These are phyloP conservation scores for Leptinotarsa texana DNA, from an alignment of 1,140 invertebrate genomes.

Conservation along the genomic window DNA sequence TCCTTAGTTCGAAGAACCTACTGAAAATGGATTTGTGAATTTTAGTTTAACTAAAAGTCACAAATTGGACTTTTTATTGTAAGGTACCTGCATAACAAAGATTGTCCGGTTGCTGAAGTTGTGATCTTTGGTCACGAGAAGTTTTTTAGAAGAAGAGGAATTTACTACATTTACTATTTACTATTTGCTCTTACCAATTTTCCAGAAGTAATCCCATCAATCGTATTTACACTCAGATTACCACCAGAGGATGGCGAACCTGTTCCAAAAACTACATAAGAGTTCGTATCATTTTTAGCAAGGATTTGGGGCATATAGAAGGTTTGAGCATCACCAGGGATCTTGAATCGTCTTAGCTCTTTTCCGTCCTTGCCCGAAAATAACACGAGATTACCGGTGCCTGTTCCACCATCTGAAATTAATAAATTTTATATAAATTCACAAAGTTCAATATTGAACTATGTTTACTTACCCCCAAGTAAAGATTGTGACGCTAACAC, in stretches of 20 bases:
- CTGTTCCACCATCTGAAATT: constrained; percentile 30
- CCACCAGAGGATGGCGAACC: constrained; percentile 75
- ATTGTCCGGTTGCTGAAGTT: no score
- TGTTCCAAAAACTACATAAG: constrained; percentile 67
- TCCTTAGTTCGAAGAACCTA: no score
- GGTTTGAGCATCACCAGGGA: constrained; percentile 72
- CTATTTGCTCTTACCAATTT: constrained; percentile 39
- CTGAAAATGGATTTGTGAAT: no score
- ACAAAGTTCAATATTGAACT: no score
- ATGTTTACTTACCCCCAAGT: constrained; percentile 49
- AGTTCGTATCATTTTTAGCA: constrained; percentile 61
- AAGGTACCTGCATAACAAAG: no score
- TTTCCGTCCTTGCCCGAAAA: constrained; percentile 73
- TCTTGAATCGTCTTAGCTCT: constrained; percentile 65
- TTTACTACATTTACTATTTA: not conserved
- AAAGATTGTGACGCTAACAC: constrained; percentile 71
- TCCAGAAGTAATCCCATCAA: constrained; percentile 41
- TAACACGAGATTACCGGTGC: constrained; percentile 66
- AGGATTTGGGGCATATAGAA: constrained; percentile 72
- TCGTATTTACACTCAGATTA: constrained; percentile 57
- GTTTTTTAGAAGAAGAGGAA: not conserved
- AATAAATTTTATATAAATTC: no score
- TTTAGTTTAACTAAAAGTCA: no score
- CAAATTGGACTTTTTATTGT: no score
- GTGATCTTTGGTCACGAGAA: no score